Percentiles rank a stretch among this genome's conserved stretches.
Evolutionary conservation across 2,888 invertebrate genomes (phyloP).

Genomic region (Abrostola tripartita): DNA sequence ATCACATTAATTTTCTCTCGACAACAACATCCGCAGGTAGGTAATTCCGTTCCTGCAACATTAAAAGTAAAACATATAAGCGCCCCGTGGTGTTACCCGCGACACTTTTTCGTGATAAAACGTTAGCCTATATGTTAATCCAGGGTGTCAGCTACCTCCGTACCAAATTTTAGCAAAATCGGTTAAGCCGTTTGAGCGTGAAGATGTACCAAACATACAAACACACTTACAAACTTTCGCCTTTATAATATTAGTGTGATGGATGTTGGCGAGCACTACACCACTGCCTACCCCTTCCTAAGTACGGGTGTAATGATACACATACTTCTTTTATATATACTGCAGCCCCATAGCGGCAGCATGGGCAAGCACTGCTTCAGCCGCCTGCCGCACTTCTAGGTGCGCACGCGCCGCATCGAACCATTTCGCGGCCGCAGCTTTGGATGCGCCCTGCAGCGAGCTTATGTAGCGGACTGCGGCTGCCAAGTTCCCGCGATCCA

Average conservation of each 20-base stretch:
- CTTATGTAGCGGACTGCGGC: constrained; percentile 95
- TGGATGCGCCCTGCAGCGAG: constrained; percentile 95
- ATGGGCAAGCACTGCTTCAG: constrained; percentile 96
- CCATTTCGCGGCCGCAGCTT: constrained; percentile 95
- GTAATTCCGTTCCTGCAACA: constrained; percentile 14
- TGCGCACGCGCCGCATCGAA: constrained; percentile 93
- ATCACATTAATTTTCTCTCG: constrained; percentile 33
- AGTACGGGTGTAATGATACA: too few species aligned
- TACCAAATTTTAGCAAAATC: too few species aligned
- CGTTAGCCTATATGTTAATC: too few species aligned
- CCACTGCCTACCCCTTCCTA: too few species aligned
- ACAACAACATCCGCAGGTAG: constrained; percentile 9
- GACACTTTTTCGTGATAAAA: too few species aligned
- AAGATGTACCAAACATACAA: too few species aligned
- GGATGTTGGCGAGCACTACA: too few species aligned
- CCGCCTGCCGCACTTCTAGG: constrained; percentile 96
- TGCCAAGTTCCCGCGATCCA: constrained; percentile 96
- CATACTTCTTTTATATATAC: constrained; percentile 61
- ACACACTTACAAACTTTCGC: too few species aligned
- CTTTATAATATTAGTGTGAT: too few species aligned
- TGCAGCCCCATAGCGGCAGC: constrained; percentile 93
- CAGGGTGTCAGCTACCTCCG: too few species aligned
- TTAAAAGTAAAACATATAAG: neutral
- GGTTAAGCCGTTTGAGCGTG: too few species aligned
- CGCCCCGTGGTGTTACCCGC: too few species aligned